A percentile compares a stretch with the other conserved stretches of the same genome.
Conservation (phyloP, 1,140 invertebrate genomes). For the Stratiolaelaps scimitus region DNA sequence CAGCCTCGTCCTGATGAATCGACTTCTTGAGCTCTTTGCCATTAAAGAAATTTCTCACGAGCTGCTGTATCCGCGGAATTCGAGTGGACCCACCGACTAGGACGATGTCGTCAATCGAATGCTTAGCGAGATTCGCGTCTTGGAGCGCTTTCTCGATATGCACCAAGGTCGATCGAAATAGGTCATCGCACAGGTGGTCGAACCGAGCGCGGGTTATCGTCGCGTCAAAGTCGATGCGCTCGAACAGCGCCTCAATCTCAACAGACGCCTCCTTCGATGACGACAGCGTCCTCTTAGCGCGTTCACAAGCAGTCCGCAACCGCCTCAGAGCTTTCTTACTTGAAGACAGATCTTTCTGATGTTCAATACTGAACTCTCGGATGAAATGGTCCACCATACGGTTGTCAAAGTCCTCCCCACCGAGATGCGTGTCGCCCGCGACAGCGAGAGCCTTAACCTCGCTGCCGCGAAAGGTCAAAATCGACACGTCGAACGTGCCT, state of each 20-base stretch:
- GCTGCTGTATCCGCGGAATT: slow-evolving; percentile 40
- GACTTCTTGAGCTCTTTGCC: slow-evolving; percentile 56
- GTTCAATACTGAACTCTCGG: slow-evolving; percentile 48
- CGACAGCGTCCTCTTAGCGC: slow-evolving; percentile 39
- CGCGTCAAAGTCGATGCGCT: slow-evolving; percentile 50
- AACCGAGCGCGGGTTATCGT: slow-evolving; percentile 45
- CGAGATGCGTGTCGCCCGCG: slow-evolving; percentile 44
- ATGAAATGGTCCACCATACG: slow-evolving; percentile 47
- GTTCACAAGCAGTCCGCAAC: slow-evolving; percentile 42
- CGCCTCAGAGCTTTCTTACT: slow-evolving; percentile 38
- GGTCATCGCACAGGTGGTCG: slow-evolving; percentile 39
- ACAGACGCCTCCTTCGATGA: slow-evolving; percentile 60
- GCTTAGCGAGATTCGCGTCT: slow-evolving; percentile 39
- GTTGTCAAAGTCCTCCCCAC: slow-evolving; percentile 37
- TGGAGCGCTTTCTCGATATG: slow-evolving; percentile 38
- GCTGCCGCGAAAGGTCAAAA: slow-evolving; percentile 66
- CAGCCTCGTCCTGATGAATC: slow-evolving; percentile 54
- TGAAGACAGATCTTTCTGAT: slow-evolving; percentile 38
- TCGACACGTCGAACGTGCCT: slow-evolving; percentile 66
- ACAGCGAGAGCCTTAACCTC: slow-evolving; percentile 81
- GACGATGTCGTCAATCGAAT: slow-evolving; percentile 38
- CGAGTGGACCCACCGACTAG: slow-evolving; percentile 40
- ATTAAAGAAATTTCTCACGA: slow-evolving; percentile 39
- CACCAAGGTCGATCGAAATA: slow-evolving; percentile 38
- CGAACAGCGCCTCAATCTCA: slow-evolving; percentile 45